Conservation (phyloP, 1,140 invertebrate genomes). For the Lepidurus apus region DNA sequence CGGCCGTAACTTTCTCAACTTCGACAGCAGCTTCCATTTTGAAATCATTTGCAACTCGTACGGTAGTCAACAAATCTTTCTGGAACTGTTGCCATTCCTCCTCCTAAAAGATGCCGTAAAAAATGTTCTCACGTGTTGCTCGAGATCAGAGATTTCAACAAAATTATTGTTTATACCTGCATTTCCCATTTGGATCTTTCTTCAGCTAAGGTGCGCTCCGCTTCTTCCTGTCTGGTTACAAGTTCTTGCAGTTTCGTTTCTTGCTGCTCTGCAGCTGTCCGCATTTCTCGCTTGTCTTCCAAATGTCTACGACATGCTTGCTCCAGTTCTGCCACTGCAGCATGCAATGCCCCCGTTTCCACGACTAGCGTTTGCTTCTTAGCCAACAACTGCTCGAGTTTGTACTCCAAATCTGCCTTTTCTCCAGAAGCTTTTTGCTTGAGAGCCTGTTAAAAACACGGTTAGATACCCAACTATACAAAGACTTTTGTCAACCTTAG, state of each 20-base stretch:
- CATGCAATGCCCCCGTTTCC: slow-evolving; percentile 65
- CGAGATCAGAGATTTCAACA: not conserved
- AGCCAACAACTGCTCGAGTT: slow-evolving; percentile 61
- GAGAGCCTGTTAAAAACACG: not conserved
- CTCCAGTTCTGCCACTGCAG: slow-evolving; percentile 66
- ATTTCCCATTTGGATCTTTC: slow-evolving; percentile 54
- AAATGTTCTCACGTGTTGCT: slow-evolving; percentile 12
- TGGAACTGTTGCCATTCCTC: slow-evolving; percentile 92
- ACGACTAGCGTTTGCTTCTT: slow-evolving; percentile 63
- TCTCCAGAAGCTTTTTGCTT: slow-evolving; percentile 27
- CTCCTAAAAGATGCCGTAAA: slow-evolving; percentile 47
- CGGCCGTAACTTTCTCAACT: slow-evolving; percentile 69
- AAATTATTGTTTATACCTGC: slow-evolving; percentile 45
- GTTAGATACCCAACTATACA: not conserved
- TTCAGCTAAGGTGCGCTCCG: slow-evolving; percentile 55
- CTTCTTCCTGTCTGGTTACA: slow-evolving; percentile 50
- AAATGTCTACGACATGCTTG: slow-evolving; percentile 63
- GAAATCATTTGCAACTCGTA: slow-evolving; percentile 90
- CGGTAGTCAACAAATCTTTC: slow-evolving; percentile 82
- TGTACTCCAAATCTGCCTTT: slow-evolving; percentile 71
- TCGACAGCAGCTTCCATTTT: slow-evolving; percentile 80
- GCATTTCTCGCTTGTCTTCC: slow-evolving; percentile 68
- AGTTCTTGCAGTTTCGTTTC: slow-evolving; percentile 60
- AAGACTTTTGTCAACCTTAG: slow-evolving; percentile 51
- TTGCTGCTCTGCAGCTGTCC: slow-evolving; percentile 57